Evolutionary conservation across 2,888 invertebrate species (phyloP), one percentile per base, ranked within the genome.

Genomic region (Meteorus colon): DNA sequence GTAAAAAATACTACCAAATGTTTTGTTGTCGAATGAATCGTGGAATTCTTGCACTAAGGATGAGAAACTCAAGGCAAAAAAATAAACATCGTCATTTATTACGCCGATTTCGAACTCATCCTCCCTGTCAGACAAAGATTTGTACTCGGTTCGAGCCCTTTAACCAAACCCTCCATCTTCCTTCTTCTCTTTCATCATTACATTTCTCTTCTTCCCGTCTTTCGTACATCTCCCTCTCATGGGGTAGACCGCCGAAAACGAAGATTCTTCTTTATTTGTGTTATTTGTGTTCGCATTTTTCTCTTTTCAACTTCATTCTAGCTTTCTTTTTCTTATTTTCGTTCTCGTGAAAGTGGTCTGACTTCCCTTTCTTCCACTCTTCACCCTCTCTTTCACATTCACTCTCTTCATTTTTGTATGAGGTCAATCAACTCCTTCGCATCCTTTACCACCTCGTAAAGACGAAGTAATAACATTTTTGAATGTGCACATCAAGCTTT

Each of bases 221-320:
- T 41, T 24, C 60, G 69, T 74, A 66, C 51, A 16, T 68, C 29
- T 24, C 12, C 51, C 29, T 77, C 71, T 73, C 76, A 6, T 3
- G 41, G 6, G 19, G 24, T 66, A 60, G 75, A 59, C 55, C 31
- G 8, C 16, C 66, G 73, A 77, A 78, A 76, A 77, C 77, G 78
- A 77, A 77, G 71, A 76, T 79, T 79, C 76, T 77, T 75, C 60
- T 63, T 66, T 77, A 73, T 34, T 65, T 63, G 78, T 77, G 60
- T 34, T 65, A 63, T 34, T 65, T 63, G 78, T 77, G 60, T 34
- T 65, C 65, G 79, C 77, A 63, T 74, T 70, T 74, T 74, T 69
- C 69, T 75, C 75, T 59, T 67, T 67, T 72, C 60, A n/a, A 63
- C 31, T 73, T 67, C 65, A 71, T 55, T 8, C 19, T 6, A 55